Evolutionary conservation across 2,797 vertebrate species (phyloP), one percentile per base, ranked within the genome.

Genomic region (Acanthis flammea): DNA sequence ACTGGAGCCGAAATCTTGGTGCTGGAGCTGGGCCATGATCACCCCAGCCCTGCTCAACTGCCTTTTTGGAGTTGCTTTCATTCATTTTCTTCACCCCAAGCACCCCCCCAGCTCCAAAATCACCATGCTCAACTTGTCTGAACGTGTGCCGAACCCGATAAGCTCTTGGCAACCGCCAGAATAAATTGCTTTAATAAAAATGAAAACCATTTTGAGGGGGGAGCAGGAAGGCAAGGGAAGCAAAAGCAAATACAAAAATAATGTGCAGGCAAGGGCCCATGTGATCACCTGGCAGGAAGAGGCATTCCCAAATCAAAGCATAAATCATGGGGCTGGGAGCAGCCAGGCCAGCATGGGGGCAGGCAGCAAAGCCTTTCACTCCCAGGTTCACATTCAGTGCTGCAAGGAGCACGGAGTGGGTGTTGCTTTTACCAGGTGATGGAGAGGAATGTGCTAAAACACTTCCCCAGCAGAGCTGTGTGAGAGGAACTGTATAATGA

Each of bases 171-270:
- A 97, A 92, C 65, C 0, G 0, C 72, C 51, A 54, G 71, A 97
- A 96, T 86, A 88, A 97, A 96, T 94, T 80, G 95, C 67, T 97
- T 91, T 88, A 61, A 88, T 88, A 94, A 90, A 95, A 96, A 93
- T 62, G 79, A 94, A 87, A 93, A 93, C 79, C 87, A 82, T 88
- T 94, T 81, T 1, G 12, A 9, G 25, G 41, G 37, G 35, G 14
- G 47, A 44, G 16, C 0, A 0, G 25, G 45, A 31, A 67, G 45
- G 71, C 42, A 50, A 77, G 54, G 65, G 71, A 88, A 73, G 85
- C 33, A 80, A 94, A 96, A 63, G 65, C 68, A 94, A 97, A 96
- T 39, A 92, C 1, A 7, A 74, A 95, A 92, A 72, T 92, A 96
- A 94, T 48, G 50, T 82, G 67, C 68, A 91, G 88, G 73, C 82